Percentiles rank a stretch among this genome's conserved stretches.
phyloP scores from a whole-genome alignment of 30 jellyfish, hydroid and myxozoan genomes.

The Hydra vulgaris region DNA sequence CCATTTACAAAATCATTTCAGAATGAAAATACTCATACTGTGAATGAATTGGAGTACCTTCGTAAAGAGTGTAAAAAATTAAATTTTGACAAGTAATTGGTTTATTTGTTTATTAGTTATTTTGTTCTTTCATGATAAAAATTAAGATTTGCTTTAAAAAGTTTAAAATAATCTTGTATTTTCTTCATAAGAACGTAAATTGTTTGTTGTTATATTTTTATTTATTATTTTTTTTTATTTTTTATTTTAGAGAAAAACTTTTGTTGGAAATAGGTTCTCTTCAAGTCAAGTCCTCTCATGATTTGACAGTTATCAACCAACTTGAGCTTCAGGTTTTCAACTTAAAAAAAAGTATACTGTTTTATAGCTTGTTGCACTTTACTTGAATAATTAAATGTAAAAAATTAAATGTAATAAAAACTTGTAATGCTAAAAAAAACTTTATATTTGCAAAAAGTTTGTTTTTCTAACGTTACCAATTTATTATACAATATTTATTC shows the following conservation, averaged over 20 bases:
- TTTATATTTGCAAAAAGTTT: too few relatives aligned
- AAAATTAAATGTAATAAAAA: too few relatives aligned
- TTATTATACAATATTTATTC: too few relatives aligned
- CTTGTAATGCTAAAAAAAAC: too few relatives aligned
- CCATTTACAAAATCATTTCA: constrained; percentile 69
- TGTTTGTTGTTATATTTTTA: neutral
- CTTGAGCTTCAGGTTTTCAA: constrained; percentile 21
- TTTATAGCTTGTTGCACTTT: neutral
- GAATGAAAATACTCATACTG: constrained; percentile 77
- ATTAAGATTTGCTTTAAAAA: too few relatives aligned
- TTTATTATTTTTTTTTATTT: neutral
- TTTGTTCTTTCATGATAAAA: too few relatives aligned
- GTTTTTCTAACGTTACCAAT: too few relatives aligned
- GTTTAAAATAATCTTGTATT: neutral
- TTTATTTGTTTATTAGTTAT: neutral
- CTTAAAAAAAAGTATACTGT: constrained; percentile 13
- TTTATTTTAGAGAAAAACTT: constrained; percentile 34
- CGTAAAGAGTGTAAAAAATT: constrained; percentile 37
- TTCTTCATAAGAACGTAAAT: neutral
- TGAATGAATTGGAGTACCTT: constrained; percentile 76
- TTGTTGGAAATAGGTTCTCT: constrained; percentile 67
- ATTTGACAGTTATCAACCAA: constrained; percentile 28
- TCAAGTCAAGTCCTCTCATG: constrained; percentile 41
- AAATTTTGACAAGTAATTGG: constrained; percentile 63
- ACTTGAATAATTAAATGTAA: too few relatives aligned